Evolutionary conservation across 2,888 invertebrate genomes (phyloP), one percentile per base, ranked within the genome.

Genomic region (Eupithecia centaureata): DNA sequence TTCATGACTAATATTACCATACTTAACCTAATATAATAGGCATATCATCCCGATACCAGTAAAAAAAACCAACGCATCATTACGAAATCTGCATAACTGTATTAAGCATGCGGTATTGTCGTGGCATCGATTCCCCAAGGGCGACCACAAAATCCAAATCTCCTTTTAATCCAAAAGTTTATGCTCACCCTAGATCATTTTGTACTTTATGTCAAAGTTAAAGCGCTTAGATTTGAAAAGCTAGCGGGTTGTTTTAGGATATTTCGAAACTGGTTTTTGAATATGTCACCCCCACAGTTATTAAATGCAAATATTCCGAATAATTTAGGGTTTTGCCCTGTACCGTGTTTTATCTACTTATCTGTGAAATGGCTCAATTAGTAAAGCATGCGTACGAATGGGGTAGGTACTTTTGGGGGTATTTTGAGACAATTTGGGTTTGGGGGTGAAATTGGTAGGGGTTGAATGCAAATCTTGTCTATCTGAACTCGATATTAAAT

Each of bases 341-440:
- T 85, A 85, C 82, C 91, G 90, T 91, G 92, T 91, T 92, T 89
- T 93, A 93, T 93, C 92, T 91, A 88, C 91, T 92, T 92, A 92
- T 92, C 92, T 92, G 87, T 91, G 88, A 88, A 91, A 92, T 90
- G 86, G 92, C 88, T 92, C 93, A 92, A 93, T 93, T 92, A 92
- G 89, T 73, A 78, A 85, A 82, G 86, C 87, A 85, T 84, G 86
- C 81, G 79, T 78, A 70, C 77, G 76, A 79, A 79, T 5, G 54
- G 38, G 59, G 61, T 47, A 38, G 22, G n/a, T 78, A 73, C 47
- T 75, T 73, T 66, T 73, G 76, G 71, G 65, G 67, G 68, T 67
- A 61, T 51, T 67, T 67, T 65, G 32, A 42, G 61, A 35, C 30
- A 28, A 30, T 51, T 56, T 65, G 10, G 18, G 61, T 30, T 47